Percentiles rank a stretch among this genome's conserved stretches.
phyloP scores from a whole-genome alignment of 1,140 invertebrate genomes.

The Apis cerana region DNA sequence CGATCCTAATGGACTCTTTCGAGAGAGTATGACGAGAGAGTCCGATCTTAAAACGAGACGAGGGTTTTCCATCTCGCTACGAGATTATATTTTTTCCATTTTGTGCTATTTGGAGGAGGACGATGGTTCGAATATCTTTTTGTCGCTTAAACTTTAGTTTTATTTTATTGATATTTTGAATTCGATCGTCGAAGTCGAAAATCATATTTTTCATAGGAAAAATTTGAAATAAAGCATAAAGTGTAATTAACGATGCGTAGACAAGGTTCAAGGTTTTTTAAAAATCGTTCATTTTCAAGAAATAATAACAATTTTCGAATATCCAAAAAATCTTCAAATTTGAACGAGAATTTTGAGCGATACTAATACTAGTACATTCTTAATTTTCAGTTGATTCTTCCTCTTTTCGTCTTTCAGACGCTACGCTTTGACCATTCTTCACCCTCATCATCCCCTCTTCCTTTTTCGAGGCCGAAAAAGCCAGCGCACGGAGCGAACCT shows the following conservation, averaged over 20 bases:
- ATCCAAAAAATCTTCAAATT: too few relatives aligned
- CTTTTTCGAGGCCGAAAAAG: conserved; percentile 10
- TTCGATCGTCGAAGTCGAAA: too few relatives aligned
- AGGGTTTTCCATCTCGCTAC: conserved; percentile 44
- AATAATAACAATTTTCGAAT: too few relatives aligned
- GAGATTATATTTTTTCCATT: not conserved
- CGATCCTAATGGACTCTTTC: conserved; percentile 45
- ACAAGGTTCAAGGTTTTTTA: too few relatives aligned
- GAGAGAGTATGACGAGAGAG: conserved; percentile 28
- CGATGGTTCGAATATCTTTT: not conserved
- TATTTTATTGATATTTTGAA: too few relatives aligned
- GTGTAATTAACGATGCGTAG: too few relatives aligned
- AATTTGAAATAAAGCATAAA: too few relatives aligned
- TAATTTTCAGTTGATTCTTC: conserved; percentile 10
- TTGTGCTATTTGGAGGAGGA: too few relatives aligned
- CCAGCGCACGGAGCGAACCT: conserved; percentile 60
- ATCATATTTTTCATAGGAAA: too few relatives aligned
- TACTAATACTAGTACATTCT: not conserved
- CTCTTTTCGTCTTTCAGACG: not conserved
- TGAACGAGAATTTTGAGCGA: too few relatives aligned
- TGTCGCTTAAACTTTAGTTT: not conserved
- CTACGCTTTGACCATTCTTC: not conserved
- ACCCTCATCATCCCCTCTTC: not conserved
- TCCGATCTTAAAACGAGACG: conserved; percentile 52
- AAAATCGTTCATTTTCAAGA: too few relatives aligned